Base-by-base conservation (phyloP, 2,797 vertebrate species). In the Danio tinwini region DNA sequence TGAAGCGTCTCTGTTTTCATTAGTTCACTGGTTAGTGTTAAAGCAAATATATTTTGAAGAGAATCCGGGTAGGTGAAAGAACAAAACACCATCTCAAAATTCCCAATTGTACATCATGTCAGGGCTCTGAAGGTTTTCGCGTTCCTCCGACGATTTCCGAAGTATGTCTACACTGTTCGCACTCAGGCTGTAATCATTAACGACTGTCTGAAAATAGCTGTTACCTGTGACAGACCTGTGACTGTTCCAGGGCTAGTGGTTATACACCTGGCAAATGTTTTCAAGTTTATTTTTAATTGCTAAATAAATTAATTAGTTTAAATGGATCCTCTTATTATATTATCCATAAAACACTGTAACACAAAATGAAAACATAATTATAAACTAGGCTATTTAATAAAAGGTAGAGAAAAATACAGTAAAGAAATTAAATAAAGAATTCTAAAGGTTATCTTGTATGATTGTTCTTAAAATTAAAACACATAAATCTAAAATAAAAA, bases 201-300 rank as follows among this genome's bases (percentile, higher is more conserved):
- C 45, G 14, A 68, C n/a, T 19, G 44, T 77, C 55, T 81, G 52
- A 58, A 73, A 56, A 74, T 40, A 69, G 52, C 69, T 45, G 10
- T 49, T 71, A 29, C 56, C 61, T 37, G 58, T 63, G 29, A 69
- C 62, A 44, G 44, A n/a, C 39, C 10, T n/a, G n/a, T n/a, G n/a
- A n/a, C n/a, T n/a, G 39, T 13, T 19, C 62, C 10, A 10, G 40
- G 39, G 50, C 29, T 29, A 29, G 29, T 29, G 29, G 29, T 29
- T 29, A 29, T 49, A 37, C 5, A 50, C 6, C 14, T 21, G 1
- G n/a, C 12, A 9, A 42, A 12, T 69, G 5, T 69, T 63, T 70
- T 50, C 8, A n/a, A 21, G 14, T 29, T 29, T 29, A 29, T 29
- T 29, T 29, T 29, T 19, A 5, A 14, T 40, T 11, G 13, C n/a